phyloP scores from a whole-genome alignment of 2,113 vertebrate species.

The Saguinus imperator region DNA sequence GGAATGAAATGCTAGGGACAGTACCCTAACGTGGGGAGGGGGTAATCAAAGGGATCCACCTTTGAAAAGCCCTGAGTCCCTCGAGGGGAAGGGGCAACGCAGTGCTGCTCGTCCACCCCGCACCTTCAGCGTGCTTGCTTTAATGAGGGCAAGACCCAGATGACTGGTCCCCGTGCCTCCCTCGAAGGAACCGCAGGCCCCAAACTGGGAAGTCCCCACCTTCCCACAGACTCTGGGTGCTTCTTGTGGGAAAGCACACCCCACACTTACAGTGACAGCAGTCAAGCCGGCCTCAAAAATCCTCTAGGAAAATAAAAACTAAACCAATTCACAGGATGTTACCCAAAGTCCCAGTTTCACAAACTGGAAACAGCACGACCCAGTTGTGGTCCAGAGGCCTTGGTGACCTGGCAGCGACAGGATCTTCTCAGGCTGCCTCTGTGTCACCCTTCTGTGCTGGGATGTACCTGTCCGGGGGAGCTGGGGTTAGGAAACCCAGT shows the following conservation, averaged over 20 bases:
- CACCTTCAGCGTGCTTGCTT: fast-evolving
- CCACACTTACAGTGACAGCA: too few species aligned
- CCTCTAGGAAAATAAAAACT: background rate
- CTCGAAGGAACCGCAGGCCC: background rate
- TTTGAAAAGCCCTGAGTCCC: background rate
- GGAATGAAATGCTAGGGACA: fast-evolving
- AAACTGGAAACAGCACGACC: fast-evolving
- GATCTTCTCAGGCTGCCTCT: fast-evolving
- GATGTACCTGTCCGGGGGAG: fast-evolving
- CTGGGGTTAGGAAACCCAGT: fast-evolving
- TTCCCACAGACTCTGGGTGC: background rate
- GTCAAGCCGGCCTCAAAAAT: background rate
- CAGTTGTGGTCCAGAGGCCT: background rate
- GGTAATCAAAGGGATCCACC: background rate
- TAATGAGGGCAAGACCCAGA: background rate
- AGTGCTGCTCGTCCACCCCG: background rate
- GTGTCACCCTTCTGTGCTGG: too few species aligned
- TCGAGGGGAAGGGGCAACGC: background rate
- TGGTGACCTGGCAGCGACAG: too few species aligned
- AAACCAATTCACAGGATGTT: background rate
- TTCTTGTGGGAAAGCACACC: background rate
- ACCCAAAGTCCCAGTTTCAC: background rate
- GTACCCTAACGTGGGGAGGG: background rate
- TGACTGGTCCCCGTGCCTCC: background rate
- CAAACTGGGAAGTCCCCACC: background rate